Conservation (phyloP, 1,140 invertebrate genomes). For the Zelostemma sp. region DNA sequence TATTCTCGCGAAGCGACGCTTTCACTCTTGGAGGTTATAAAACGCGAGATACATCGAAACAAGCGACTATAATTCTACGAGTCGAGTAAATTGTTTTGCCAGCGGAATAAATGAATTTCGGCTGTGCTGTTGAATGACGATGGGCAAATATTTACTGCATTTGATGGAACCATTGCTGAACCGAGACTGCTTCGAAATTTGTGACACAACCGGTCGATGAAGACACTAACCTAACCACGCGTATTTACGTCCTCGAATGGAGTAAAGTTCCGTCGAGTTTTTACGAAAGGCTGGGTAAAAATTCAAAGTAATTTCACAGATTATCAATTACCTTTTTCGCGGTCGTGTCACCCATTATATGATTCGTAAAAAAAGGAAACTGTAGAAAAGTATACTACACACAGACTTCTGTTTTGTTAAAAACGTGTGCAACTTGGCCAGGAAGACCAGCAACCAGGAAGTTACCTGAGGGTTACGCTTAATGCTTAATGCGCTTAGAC, state of each 20-base stretch:
- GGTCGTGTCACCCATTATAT: constrained; percentile 62
- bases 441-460: too few relatives aligned
- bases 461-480: too few relatives aligned
- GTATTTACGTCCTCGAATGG: background rate
- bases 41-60: background rate
- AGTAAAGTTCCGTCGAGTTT: background rate
- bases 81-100: background rate
- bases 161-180: constrained; percentile 41
- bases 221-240: constrained; percentile 50
- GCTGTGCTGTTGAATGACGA: background rate
- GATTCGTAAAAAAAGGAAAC: constrained; percentile 50
- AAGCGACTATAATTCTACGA: background rate
- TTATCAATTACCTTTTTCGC: constrained; percentile 57
- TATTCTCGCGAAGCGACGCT: too few relatives aligned
- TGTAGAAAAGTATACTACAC: constrained; percentile 55
- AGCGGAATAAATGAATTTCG: constrained; percentile 5
- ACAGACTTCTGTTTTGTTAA: constrained; percentile 9
- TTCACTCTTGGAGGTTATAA: too few relatives aligned
- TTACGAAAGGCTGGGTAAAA: too few relatives aligned
- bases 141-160: constrained; percentile 33
- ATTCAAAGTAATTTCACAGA: background rate
- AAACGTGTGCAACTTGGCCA: background rate
- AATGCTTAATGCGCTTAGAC: too few relatives aligned
- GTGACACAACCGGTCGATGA: constrained; percentile 47
- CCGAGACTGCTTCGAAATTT: constrained; percentile 20